Evolutionary conservation across 2,113 vertebrate species (phyloP).

Genomic region (Narcine bancroftii): DNA sequence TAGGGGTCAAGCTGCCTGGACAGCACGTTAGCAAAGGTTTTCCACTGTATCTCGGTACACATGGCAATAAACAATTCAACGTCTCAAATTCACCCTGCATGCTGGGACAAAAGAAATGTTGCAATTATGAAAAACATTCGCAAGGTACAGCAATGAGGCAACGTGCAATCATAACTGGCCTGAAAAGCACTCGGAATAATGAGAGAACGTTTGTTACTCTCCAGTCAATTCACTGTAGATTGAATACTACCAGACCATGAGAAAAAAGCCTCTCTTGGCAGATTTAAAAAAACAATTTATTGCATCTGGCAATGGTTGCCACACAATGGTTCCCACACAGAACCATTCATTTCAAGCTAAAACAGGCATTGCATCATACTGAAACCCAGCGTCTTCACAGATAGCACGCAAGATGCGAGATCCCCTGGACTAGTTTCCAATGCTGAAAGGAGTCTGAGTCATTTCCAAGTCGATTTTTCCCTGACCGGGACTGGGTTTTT

Average conservation of each 20-base stretch:
- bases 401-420: neutral
- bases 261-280: neutral
- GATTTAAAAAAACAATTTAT: neutral
- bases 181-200: conserved; percentile 13
- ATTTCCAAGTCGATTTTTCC: neutral
- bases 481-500: too few species aligned
- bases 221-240: neutral
- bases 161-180: neutral
- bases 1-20: too few species aligned
- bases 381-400: neutral
- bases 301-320: neutral
- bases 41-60: too few species aligned
- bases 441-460: neutral
- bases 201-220: neutral
- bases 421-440: neutral
- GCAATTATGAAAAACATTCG: neutral
- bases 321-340: neutral
- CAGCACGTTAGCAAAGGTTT: too few species aligned
- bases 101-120: neutral
- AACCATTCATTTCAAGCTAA: neutral
- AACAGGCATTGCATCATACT: neutral
- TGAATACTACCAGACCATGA: neutral
- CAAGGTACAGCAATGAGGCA: neutral
- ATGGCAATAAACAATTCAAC: too few species aligned
- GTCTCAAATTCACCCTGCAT: neutral